Conservation (phyloP, 2,888 invertebrate species). For the Tipula helvola region DNA sequence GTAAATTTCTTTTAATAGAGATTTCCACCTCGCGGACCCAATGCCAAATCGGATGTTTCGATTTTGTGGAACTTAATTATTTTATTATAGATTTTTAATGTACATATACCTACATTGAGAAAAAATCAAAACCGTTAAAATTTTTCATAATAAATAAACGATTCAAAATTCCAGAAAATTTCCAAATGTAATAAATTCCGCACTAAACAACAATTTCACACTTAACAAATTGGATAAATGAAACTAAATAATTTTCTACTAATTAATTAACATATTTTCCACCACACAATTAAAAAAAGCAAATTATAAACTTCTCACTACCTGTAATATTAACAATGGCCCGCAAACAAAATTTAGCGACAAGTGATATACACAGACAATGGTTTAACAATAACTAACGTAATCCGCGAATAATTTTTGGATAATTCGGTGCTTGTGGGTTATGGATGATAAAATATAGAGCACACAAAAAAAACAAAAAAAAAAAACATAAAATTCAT, state of each 20-base stretch:
- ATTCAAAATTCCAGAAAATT: background rate
- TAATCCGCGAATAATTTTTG: background rate
- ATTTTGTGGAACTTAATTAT: no score
- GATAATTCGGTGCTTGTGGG: background rate
- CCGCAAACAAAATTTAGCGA: background rate
- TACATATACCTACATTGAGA: no score
- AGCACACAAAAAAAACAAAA: background rate
- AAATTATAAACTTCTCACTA: background rate
- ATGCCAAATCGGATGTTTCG: no score
- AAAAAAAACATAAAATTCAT: background rate
- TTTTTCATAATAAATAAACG: no score
- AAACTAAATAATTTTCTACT: background rate
- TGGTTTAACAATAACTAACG: background rate
- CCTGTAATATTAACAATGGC: background rate
- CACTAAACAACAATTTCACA: background rate
- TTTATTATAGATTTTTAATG: no score
- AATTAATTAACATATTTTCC: background rate
- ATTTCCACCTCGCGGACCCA: no score
- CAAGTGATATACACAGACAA: background rate
- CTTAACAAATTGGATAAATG: background rate
- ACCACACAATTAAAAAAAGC: background rate
- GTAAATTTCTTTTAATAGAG: no score
- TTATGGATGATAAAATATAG: background rate
- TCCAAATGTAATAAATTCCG: background rate
- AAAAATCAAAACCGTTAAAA: no score